These are phyloP conservation scores for Pithecia hirsuta DNA, from an alignment of 2,797 vertebrate species.

Conservation along the genomic window DNA sequence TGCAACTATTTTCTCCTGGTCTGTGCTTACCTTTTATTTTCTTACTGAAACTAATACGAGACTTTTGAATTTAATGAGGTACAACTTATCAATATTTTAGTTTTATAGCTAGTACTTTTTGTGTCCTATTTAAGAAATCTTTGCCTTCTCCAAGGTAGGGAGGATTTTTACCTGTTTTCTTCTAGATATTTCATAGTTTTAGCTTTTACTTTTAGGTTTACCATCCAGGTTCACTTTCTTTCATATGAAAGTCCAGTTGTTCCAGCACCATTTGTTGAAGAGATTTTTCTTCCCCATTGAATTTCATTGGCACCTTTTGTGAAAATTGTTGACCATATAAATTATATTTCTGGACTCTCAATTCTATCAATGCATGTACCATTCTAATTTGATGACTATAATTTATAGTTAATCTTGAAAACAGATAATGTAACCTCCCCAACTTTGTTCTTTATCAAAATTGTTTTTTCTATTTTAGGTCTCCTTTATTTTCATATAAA, in stretches of 20 bases:
- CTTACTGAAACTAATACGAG: neutral
- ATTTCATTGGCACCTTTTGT: neutral
- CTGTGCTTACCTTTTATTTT: neutral
- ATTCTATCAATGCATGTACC: neutral
- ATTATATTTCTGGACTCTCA: neutral
- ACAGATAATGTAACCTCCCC: neutral
- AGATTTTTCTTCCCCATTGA: neutral
- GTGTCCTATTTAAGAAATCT: neutral
- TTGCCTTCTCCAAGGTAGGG: neutral
- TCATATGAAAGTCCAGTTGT: neutral
- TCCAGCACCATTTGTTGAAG: neutral
- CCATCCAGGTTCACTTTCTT: neutral
- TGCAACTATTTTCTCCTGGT: neutral
- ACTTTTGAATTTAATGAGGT: neutral
- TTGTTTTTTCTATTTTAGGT: neutral
- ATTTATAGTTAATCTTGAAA: neutral
- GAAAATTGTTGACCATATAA: neutral
- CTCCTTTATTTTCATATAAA: neutral
- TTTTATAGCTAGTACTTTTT: neutral
- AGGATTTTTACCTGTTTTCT: neutral
- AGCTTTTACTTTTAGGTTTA: neutral
- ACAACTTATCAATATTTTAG: neutral
- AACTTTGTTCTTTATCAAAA: neutral
- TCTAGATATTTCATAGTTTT: neutral
- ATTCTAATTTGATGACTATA: neutral